Evolutionary conservation across 1,140 invertebrate species (phyloP).

Genomic region (Gonioctena quinquepunctata): DNA sequence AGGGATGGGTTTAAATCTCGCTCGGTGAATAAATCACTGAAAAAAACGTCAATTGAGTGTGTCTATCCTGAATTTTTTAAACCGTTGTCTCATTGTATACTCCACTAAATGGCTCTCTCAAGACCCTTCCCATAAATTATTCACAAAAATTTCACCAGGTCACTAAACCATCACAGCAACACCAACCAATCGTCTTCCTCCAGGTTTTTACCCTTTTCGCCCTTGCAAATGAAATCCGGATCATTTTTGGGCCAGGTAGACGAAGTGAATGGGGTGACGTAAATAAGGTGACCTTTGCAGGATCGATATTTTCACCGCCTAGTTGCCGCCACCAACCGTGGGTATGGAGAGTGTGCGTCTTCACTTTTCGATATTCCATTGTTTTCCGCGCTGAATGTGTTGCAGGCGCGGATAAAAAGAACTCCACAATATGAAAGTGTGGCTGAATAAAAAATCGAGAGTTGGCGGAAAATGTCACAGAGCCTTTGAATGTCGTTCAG

Average conservation of each 20-base stretch:
- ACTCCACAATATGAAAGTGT: not conserved
- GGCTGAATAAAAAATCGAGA: not conserved
- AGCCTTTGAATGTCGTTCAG: not conserved
- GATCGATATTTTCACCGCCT: slow-evolving; percentile 19
- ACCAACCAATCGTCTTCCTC: not conserved
- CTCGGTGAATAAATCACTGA: too few species aligned
- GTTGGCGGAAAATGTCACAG: not conserved
- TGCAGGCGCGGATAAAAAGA: not conserved
- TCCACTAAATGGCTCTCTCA: not conserved
- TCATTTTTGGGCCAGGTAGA: slow-evolving; percentile 2
- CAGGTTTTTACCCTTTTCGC: not conserved
- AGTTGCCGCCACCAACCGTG: slow-evolving; percentile 7
- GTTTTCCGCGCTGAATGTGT: not conserved
- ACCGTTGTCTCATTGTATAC: not conserved
- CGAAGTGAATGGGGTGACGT: slow-evolving; percentile 13
- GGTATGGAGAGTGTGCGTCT: not conserved
- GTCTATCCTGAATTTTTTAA: not conserved
- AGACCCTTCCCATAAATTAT: not conserved
- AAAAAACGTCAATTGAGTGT: too few species aligned
- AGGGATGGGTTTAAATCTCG: too few species aligned
- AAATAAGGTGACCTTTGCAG: slow-evolving; percentile 15
- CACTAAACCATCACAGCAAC: not conserved
- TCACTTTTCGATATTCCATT: not conserved
- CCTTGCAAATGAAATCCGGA: not conserved
- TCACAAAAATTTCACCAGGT: not conserved